These are phyloP conservation scores for Pammene fasciana DNA, from an alignment of 2,888 invertebrate species.

Conservation along the genomic window DNA sequence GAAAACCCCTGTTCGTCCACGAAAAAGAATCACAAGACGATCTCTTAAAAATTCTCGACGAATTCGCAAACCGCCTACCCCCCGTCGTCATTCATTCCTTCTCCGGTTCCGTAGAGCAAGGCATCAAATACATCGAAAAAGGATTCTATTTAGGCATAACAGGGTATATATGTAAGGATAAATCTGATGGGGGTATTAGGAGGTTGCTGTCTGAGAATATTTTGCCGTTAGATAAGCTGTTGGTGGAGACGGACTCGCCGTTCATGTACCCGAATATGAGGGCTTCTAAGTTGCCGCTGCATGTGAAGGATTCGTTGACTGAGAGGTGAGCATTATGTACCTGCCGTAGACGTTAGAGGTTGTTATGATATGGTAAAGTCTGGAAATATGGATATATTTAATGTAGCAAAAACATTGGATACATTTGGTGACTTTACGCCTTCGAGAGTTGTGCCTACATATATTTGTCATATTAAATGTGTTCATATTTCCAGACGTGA, in stretches of 20 bases:
- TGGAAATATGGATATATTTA: no score
- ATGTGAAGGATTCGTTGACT: slow-evolving; percentile 93
- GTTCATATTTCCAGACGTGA: no score
- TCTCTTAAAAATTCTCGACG: slow-evolving; percentile 87
- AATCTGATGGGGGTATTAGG: slow-evolving; percentile 94
- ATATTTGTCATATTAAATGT: no score
- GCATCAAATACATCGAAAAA: slow-evolving; percentile 89
- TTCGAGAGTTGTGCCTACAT: no score
- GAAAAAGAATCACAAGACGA: slow-evolving; percentile 96
- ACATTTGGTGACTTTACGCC: no score
- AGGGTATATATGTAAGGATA: slow-evolving; percentile 79
- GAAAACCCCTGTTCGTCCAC: slow-evolving; percentile 94
- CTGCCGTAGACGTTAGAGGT: no score
- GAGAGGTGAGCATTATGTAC: slow-evolving; percentile 84
- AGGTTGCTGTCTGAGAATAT: slow-evolving; percentile 91
- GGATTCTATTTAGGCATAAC: slow-evolving; percentile 24
- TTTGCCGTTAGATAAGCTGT: slow-evolving; percentile 91
- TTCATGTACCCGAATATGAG: slow-evolving; percentile 98
- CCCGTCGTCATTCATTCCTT: slow-evolving; percentile 95
- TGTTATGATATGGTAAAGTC: no score
- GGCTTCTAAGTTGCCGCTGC: slow-evolving; percentile 94
- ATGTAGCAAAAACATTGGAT: no score
- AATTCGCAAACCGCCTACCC: slow-evolving; percentile 84
- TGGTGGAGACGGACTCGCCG: slow-evolving; percentile 97
- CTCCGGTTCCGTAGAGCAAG: slow-evolving; percentile 94